These are phyloP conservation scores for Trichonephila inaurata DNA, from an alignment of 1,140 invertebrate genomes.

Conservation along the genomic window DNA sequence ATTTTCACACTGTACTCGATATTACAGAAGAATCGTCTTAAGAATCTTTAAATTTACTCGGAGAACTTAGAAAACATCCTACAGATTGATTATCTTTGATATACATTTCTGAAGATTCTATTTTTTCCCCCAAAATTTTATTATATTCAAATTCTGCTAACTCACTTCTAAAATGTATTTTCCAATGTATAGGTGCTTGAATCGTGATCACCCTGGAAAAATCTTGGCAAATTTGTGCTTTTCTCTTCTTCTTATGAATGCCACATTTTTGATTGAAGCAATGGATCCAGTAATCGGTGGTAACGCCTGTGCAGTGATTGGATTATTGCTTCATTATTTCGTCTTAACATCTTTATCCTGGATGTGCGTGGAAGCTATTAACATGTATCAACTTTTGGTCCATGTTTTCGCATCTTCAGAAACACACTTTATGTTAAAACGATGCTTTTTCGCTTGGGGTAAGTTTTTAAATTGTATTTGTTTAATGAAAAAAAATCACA, in stretches of 20 bases:
- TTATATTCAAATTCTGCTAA: neutral
- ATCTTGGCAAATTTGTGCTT: conserved; percentile 83
- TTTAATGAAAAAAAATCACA: no score
- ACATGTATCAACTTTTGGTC: conserved; percentile 84
- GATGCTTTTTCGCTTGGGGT: conserved; percentile 83
- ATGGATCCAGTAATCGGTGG: conserved; percentile 58
- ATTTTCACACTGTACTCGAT: no score
- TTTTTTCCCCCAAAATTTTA: no score
- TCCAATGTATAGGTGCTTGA: conserved; percentile 80
- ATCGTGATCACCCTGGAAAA: conserved; percentile 83
- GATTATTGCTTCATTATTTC: conserved; percentile 82
- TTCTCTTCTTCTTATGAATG: conserved; percentile 82
- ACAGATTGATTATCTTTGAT: no score
- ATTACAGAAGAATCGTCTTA: no score
- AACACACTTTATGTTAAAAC: conserved; percentile 82
- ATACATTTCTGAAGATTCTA: no score
- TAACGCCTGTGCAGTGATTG: conserved; percentile 79
- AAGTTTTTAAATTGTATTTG: conserved; percentile 76
- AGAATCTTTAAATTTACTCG: no score
- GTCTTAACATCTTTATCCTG: conserved; percentile 82
- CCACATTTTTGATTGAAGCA: conserved; percentile 80
- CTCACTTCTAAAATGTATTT: neutral
- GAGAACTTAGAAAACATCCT: no score
- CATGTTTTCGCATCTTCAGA: conserved; percentile 83
- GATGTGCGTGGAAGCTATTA: conserved; percentile 83